These are phyloP conservation scores for Eulemur macaco DNA, from an alignment of 2,113 vertebrate species.

Conservation along the genomic window DNA sequence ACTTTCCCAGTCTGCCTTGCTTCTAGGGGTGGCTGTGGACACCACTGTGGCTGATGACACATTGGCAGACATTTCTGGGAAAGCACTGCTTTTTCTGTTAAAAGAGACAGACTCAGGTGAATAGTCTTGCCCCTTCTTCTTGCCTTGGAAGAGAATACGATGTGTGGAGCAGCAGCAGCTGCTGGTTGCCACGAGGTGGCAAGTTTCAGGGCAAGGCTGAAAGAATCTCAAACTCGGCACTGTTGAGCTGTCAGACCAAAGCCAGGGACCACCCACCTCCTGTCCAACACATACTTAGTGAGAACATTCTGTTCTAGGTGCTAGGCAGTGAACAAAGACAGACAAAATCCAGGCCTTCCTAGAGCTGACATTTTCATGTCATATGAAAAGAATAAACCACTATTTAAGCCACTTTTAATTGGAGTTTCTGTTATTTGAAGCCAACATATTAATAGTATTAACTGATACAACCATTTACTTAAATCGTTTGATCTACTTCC, in stretches of 20 bases:
- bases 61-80: neutral
- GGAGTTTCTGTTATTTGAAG: neutral
- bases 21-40: neutral
- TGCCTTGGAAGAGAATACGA: neutral
- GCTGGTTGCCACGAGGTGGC: neutral
- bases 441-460: no score
- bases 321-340: neutral
- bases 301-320: neutral
- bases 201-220: neutral
- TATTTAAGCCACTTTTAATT: neutral
- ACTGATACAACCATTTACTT: neutral
- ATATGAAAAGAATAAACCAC: neutral
- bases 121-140: neutral
- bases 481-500: neutral
- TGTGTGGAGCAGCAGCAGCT: neutral
- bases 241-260: neutral
- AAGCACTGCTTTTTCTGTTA: neutral
- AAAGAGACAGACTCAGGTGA: neutral
- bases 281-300: neutral
- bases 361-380: neutral
- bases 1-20: neutral
- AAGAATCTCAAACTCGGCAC: no score
- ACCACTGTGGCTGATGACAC: neutral
- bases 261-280: neutral
- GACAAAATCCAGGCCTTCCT: neutral